These are phyloP conservation scores for Callithrix jacchus DNA, from an alignment of 2,113 vertebrate species.

Conservation along the genomic window DNA sequence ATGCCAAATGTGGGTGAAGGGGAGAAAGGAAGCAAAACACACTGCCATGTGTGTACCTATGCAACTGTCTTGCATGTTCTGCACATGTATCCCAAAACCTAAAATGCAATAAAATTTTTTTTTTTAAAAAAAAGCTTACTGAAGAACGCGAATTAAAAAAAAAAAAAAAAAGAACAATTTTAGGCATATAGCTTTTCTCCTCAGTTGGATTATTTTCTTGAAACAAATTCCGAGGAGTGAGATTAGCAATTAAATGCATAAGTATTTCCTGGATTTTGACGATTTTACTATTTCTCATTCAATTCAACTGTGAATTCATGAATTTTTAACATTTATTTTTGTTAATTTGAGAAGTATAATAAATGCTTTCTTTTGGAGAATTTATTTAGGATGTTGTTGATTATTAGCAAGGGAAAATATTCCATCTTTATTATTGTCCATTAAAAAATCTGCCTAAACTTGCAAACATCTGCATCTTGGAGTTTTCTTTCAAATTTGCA, in stretches of 20 bases:
- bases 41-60: no score
- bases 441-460: not conserved
- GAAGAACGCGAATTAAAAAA: no score
- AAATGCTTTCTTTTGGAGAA: not conserved
- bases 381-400: slow-evolving; percentile 1
- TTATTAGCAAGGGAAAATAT: not conserved
- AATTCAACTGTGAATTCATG: not conserved
- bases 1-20: no score
- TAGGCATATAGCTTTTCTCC: not conserved
- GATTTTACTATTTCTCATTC: not conserved
- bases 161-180: not conserved
- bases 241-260: not conserved
- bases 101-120: no score
- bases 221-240: not conserved
- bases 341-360: not conserved
- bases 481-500: not conserved
- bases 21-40: no score
- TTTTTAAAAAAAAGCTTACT: no score
- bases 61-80: no score
- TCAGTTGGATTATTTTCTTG: not conserved
- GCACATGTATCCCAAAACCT: no score
- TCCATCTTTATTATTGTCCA: not conserved
- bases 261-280: not conserved
- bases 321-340: not conserved
- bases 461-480: not conserved